Conservation (phyloP, 2,113 vertebrate species). For the Hippocampus zosterae region DNA sequence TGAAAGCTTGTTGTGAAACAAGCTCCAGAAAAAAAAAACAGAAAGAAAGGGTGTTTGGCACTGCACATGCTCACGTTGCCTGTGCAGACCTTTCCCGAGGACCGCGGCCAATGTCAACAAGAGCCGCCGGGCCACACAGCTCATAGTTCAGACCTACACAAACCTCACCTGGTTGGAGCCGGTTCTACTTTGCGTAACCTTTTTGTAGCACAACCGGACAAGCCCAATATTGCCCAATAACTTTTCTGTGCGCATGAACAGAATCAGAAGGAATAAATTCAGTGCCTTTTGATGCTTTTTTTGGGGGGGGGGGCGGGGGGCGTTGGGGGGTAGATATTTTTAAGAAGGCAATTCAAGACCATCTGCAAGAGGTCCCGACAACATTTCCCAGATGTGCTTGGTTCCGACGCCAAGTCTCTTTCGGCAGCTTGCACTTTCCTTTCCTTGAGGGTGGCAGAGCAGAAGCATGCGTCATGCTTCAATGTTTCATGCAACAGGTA, state of each 20-base stretch:
- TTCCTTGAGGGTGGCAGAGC: conserved; percentile 59
- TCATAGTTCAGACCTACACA: conserved; percentile 32
- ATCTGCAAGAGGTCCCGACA: conserved; percentile 60
- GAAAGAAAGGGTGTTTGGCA: conserved; percentile 19
- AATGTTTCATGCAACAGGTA: conserved; percentile 73
- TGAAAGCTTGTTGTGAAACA: background rate
- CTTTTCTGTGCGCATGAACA: conserved; percentile 21
- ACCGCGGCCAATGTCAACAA: conserved; percentile 56
- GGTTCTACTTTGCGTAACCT: conserved; percentile 42
- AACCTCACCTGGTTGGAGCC: conserved; percentile 50
- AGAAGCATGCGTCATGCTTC: conserved; percentile 66
- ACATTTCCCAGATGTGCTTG: conserved; percentile 72
- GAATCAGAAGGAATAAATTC: conserved; percentile 34
- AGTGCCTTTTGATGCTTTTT: conserved; percentile 38
- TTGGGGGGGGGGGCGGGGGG: too few relatives aligned
- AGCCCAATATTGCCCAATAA: conserved; percentile 25
- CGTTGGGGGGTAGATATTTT: conserved; percentile 11
- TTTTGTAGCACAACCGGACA: conserved; percentile 29
- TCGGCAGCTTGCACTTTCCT: conserved; percentile 53
- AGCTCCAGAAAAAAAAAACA: background rate
- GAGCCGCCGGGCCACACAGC: conserved; percentile 28
- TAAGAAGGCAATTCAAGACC: conserved; percentile 53
- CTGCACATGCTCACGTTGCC: conserved; percentile 18
- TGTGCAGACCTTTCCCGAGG: conserved; percentile 34
- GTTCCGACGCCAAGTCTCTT: conserved; percentile 61